Conservation (phyloP, 1,140 invertebrate genomes). For the Tetramorium simillimum region DNA sequence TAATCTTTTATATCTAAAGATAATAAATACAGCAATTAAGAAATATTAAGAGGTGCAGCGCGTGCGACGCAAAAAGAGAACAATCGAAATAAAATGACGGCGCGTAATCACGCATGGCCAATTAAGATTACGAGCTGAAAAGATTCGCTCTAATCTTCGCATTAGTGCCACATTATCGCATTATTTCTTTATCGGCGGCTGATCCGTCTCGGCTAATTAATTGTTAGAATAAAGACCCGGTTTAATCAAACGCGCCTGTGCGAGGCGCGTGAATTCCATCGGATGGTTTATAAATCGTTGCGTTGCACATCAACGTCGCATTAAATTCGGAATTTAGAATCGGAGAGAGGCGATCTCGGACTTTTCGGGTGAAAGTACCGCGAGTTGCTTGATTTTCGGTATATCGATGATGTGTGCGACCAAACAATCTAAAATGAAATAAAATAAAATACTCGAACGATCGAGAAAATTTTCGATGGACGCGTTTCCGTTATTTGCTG, state of each 20-base stretch:
- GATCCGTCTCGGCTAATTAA: conserved; percentile 54
- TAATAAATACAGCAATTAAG: not conserved
- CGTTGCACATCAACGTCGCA: not conserved
- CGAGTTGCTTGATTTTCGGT: not conserved
- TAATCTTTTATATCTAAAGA: conserved; percentile 1
- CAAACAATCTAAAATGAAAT: no score
- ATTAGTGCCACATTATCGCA: conserved; percentile 17
- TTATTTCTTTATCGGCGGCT: conserved; percentile 43
- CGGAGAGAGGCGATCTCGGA: not conserved
- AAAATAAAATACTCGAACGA: not conserved
- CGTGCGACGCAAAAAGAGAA: not conserved
- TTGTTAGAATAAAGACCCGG: not conserved
- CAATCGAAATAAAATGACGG: not conserved
- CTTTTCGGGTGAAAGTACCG: not conserved
- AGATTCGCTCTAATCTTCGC: conserved; percentile 29
- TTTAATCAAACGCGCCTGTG: conserved; percentile 28
- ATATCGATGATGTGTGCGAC: not conserved
- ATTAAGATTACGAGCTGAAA: conserved; percentile 53
- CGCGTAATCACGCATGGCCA: conserved; percentile 20
- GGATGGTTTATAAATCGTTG: conserved; percentile 10
- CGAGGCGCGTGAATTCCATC: conserved; percentile 4
- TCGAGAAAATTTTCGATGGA: not conserved
- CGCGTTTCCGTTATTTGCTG: not conserved
- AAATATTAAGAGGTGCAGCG: not conserved
- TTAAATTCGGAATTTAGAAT: not conserved